These are phyloP conservation scores for Sceloporus undulatus DNA, from an alignment of 2,113 vertebrate genomes.

Conservation along the genomic window DNA sequence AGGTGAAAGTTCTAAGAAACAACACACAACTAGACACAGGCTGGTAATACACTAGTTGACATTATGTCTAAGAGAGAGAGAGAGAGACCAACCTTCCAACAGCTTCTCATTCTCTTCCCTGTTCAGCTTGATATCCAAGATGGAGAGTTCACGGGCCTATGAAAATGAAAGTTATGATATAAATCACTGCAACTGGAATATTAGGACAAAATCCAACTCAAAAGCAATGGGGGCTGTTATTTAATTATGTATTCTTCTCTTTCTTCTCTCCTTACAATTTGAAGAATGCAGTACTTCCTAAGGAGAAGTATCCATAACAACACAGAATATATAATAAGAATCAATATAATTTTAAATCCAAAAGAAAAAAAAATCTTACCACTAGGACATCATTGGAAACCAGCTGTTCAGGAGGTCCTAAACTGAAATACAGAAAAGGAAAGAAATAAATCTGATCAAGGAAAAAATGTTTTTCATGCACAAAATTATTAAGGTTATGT, in stretches of 20 bases:
- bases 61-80: background rate
- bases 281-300: background rate
- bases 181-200: background rate
- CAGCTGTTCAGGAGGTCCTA: constrained; percentile 68
- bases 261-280: background rate
- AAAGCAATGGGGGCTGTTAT: background rate
- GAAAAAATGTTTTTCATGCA: too few relatives aligned
- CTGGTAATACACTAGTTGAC: background rate
- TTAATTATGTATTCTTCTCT: background rate
- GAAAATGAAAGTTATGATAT: constrained; percentile 25
- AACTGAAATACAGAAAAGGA: constrained; percentile 71
- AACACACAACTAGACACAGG: background rate
- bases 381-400: constrained; percentile 84
- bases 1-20: background rate
- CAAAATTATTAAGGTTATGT: too few relatives aligned
- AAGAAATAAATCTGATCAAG: background rate
- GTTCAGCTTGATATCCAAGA: constrained; percentile 76
- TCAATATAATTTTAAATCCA: background rate
- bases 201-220: background rate
- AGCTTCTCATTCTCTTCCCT: constrained; percentile 66
- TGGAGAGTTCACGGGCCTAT: constrained; percentile 79
- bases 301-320: background rate
- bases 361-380: constrained; percentile 74
- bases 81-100: constrained; percentile 66
- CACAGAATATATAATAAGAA: constrained; percentile 25